These are phyloP conservation scores for Oreochromis spilurus DNA, from an alignment of 2,113 vertebrate species.

Conservation along the genomic window DNA sequence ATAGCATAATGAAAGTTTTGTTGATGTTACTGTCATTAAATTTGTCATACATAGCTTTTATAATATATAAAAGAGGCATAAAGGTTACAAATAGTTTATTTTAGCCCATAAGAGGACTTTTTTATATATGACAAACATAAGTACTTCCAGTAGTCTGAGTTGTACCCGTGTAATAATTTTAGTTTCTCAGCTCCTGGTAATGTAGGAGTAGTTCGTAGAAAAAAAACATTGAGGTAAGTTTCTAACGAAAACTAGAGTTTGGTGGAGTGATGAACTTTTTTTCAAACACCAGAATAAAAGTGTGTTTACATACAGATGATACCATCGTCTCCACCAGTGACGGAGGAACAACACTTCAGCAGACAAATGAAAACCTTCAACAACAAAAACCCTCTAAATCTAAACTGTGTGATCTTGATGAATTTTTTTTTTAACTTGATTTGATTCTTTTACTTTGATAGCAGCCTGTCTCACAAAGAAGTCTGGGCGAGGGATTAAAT, in stretches of 20 bases:
- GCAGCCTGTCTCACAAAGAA: background rate
- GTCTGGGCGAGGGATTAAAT: background rate
- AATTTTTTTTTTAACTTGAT: background rate
- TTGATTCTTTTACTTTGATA: background rate
- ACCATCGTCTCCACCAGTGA: background rate
- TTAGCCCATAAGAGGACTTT: background rate
- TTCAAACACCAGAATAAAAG: background rate
- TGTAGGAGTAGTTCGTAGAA: background rate
- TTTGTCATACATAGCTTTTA: background rate
- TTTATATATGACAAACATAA: background rate
- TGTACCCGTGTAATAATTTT: background rate
- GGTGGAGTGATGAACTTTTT: background rate
- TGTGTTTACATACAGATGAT: background rate
- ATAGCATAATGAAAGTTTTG: background rate
- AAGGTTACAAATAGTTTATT: background rate
- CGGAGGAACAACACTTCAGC: background rate
- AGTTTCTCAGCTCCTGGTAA: background rate
- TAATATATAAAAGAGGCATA: background rate
- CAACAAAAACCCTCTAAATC: background rate
- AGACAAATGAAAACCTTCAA: background rate
- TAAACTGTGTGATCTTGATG: background rate
- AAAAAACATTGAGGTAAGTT: background rate
- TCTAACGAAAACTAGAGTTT: background rate
- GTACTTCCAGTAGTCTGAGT: background rate
- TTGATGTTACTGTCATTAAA: background rate